A percentile compares a stretch with the other conserved stretches of the same genome.
phyloP scores from a whole-genome alignment of 2,797 vertebrate species.

The Rhabdophis nuchalis region DNA sequence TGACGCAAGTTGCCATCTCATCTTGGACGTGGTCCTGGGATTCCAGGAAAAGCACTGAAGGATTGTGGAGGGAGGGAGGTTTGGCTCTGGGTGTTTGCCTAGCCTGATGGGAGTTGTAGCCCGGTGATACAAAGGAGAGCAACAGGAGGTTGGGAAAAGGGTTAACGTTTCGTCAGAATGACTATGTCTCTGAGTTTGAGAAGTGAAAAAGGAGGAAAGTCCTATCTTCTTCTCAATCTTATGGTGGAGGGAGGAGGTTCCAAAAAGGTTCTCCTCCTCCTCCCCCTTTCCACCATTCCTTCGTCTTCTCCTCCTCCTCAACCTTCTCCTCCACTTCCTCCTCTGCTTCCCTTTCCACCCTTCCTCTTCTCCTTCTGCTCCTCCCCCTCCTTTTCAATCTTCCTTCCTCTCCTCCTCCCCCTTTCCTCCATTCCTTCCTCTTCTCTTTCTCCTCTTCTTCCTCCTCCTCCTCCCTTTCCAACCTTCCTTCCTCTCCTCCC shows the following conservation, averaged over 20 bases:
- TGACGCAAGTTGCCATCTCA: conserved; percentile 32
- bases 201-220: neutral
- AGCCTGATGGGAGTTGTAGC: neutral
- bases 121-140: neutral
- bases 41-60: neutral
- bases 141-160: neutral
- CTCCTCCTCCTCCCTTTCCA: neutral
- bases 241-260: neutral
- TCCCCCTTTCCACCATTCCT: too few species aligned
- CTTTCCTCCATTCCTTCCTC: too few species aligned
- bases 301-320: too few species aligned
- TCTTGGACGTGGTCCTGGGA: neutral
- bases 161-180: neutral
- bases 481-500: too few species aligned
- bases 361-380: too few species aligned
- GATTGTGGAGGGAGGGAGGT: neutral
- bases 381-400: too few species aligned
- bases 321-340: too few species aligned
- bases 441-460: too few species aligned
- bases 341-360: too few species aligned
- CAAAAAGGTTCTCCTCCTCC: neutral
- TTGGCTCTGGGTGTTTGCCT: neutral
- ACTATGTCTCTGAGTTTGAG: neutral
- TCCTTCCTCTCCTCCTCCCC: too few species aligned
- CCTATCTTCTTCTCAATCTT: neutral